Base-by-base conservation (phyloP, 2,888 invertebrate genomes). In the Phania funesta region DNA sequence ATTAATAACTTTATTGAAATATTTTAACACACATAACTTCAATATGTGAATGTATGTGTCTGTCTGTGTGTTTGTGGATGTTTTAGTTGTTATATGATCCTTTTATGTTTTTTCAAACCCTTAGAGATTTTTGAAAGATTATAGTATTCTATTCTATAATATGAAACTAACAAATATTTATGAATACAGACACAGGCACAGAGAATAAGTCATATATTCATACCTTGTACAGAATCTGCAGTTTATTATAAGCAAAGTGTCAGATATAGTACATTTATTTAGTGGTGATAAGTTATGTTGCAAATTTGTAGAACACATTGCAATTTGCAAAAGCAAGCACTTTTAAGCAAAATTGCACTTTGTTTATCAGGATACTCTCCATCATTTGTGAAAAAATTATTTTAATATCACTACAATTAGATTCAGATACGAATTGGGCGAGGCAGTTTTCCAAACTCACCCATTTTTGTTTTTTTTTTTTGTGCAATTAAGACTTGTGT, bases 111-210 rank as follows among this genome's bases (percentile, higher is more conserved):
- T 50, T 58, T 44, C 44, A 67, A 78, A 20, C 18, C 77, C 65
- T 65, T 50, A 65, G 71, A 58, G 78, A 71, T 58, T 78, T 78
- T 58, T 48, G 11, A 68, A 71, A 65, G 50, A 78, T 78, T 71
- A 71, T 65, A 46, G 46, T 48, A 50, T 70, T 65, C 46, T 64
- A 64, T 65, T 62, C 64, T 56, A 64, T 20, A 65, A 44, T 60
- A 68, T 65, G 44, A 56, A 71, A 58, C 56, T 56, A 71, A 50
- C 50, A 60, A 32, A 62, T 24, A 44, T 16, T 32, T 71, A 56
- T 54, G 8, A 13, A 41, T 20, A 22, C 1, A 26, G 2, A 48
- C 20, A 67, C 2, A 32, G 8, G n/a, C 18, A 22, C 9, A 22
- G 8, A 20, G 13, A 7, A 4, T 20, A 8, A 44, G 44, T 41